Evolutionary conservation across 2,797 vertebrate species (phyloP).

Genomic region (Myiothlypis coronata): DNA sequence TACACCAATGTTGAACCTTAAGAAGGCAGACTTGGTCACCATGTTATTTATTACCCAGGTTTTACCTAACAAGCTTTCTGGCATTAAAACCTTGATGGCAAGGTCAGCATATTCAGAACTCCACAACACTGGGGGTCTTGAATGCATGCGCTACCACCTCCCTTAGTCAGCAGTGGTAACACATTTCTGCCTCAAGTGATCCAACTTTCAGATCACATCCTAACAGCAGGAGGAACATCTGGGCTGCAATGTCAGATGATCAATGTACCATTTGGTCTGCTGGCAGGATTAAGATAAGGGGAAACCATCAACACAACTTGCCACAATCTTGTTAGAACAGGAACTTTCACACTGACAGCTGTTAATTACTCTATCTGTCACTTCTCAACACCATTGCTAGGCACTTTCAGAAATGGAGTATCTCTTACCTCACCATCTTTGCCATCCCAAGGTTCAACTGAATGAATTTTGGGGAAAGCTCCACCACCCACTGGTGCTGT

Average conservation of each 20-base stretch:
- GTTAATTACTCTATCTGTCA: not conserved
- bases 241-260: not conserved
- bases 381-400: not conserved
- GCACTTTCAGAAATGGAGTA: not conserved
- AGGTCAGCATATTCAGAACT: not conserved
- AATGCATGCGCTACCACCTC: not conserved
- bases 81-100: not conserved
- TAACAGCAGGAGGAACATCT: not conserved
- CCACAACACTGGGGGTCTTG: not conserved
- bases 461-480: constrained; percentile 83
- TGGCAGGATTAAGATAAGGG: not conserved
- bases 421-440: constrained; percentile 91
- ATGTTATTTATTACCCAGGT: not conserved
- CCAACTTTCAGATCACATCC: not conserved
- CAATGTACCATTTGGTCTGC: not conserved
- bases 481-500: constrained; percentile 88
- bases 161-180: not conserved
- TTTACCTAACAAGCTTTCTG: not conserved
- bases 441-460: constrained; percentile 90
- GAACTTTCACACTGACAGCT: not conserved
- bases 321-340: not conserved
- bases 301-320: not conserved
- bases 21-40: not conserved
- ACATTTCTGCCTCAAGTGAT: not conserved
- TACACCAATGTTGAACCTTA: not conserved